Base-by-base conservation (phyloP, 2,797 vertebrate genomes). In the Acrossocheilus fasciatus region DNA sequence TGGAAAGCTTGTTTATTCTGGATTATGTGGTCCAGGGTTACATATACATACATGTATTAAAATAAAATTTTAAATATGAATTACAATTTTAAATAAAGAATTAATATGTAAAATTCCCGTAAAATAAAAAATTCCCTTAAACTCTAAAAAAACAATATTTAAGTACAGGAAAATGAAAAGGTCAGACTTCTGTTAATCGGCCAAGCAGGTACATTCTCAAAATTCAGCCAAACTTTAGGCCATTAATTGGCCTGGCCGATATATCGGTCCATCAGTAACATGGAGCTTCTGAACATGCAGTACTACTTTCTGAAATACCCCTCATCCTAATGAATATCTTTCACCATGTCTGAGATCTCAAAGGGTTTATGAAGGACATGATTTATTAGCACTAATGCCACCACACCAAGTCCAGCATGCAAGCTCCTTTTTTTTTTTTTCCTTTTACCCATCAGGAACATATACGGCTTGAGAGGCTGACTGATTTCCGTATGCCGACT, bases 301-400 rank as follows among this genome's bases (percentile, higher is more conserved):
- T 86, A 91, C 92, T 90, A 90, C 88, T 89, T 89, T 89, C 89
- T 91, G 92, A 89, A 91, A 92, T 93, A 92, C 89, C 68, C 45
- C 41, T 69, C 82, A 62, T 62, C 84, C 34, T 87, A 75, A 86
- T 89, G 86, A 17, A 86, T 81, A 59, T 81, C 6, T 78, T 87
- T 88, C 87, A 88, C 89, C 86, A 89, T 91, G 87, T 90, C 81
- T 86, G 36, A 59, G 82, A 89, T 90, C 94, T 92, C 91, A 87
- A 85, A 87, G 91, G 92, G 89, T 88, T 93, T 94, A 89, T 91
- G 92, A 92, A 93, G 89, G 86, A 89, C 87, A 90, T 80, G 59
- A 89, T 89, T 87, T 85, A 92, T 91, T 87, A 89, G 87, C 91
- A 88, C 74, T 73, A 74, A 85, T 86, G 87, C 90, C 82, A 90